Evolutionary conservation across 1,140 invertebrate species (phyloP), one percentile per base, ranked within the genome.

Genomic region (Drosophila orosa): DNA sequence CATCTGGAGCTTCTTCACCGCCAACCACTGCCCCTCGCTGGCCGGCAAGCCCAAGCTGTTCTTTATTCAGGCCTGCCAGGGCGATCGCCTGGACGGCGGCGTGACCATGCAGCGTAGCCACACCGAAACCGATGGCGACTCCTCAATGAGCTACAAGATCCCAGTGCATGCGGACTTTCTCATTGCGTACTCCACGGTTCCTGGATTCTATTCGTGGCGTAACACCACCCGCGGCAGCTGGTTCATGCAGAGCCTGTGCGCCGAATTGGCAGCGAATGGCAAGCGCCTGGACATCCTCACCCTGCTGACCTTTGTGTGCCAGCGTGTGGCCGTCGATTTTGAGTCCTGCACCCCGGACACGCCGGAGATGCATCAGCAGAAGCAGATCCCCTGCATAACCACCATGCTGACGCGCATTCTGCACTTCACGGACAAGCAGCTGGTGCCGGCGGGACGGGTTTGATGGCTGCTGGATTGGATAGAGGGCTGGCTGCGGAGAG

Each of bases 11-110:
- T 94, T 95, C 63, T 99, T 99, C 89, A 97, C 97, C 48, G 96
- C 96, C 22, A 96, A 98, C 89, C 96, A 95, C 68, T 98, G 98
- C 82, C 95, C 95, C 12, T 94, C 95, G 59, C 93, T 99, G 50
- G 96, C 96, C 80, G 98, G 98, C n/a, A 98, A 98, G 92, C 97
- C 97, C 7, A 98, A 98, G 92, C 73, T 98, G 45, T 98, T 98
- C 92, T 98, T 98, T 78, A 96, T 98, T 78, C 97, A 98, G 94
- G 97, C 97, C 75, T 98, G 97, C 77, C 97, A 98, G 92, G 97
- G 97, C 19, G 96, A 97, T 91, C 95, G 95, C 80, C 92, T 98
- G 22, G 97, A 98, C 92, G 92, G 93, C 35, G 97, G 96, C 12
- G 93, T 95, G 9, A 94, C 93, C 22, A 92, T 96, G 12, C 91